These are phyloP conservation scores for Neostethus bicornis DNA, from an alignment of 2,797 vertebrate species.

Conservation along the genomic window DNA sequence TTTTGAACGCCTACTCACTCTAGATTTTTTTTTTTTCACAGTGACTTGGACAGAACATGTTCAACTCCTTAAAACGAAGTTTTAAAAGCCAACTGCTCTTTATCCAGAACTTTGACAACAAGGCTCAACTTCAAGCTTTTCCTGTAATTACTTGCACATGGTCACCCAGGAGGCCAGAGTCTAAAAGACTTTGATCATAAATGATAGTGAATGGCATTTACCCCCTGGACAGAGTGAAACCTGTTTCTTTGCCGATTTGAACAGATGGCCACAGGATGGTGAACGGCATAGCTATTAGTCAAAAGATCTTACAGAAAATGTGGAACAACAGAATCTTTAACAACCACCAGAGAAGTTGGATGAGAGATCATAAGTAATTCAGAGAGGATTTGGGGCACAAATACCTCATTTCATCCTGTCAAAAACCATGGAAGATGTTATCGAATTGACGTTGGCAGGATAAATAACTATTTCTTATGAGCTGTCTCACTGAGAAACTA, in stretches of 20 bases:
- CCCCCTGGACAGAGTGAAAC: constrained; percentile 52
- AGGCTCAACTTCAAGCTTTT: constrained; percentile 42
- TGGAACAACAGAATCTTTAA: constrained; percentile 47
- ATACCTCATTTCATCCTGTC: constrained; percentile 44
- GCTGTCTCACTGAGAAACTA: constrained; percentile 18
- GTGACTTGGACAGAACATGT: not conserved
- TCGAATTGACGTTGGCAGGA: constrained; percentile 47
- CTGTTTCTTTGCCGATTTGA: constrained; percentile 53
- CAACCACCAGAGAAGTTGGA: constrained; percentile 47
- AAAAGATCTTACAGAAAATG: constrained; percentile 51
- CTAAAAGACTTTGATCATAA: constrained; percentile 64
- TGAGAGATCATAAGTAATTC: constrained; percentile 50
- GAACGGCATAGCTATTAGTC: constrained; percentile 60
- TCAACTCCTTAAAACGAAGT: constrained; percentile 7
- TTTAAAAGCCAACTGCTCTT: not conserved
- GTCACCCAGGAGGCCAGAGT: constrained; percentile 45
- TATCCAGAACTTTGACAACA: constrained; percentile 9
- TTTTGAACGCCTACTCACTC: not conserved
- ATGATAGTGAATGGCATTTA: constrained; percentile 64
- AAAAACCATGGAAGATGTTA: constrained; percentile 27
- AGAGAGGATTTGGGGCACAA: constrained; percentile 34
- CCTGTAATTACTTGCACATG: constrained; percentile 61
- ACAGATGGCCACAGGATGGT: constrained; percentile 67
- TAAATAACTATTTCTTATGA: constrained; percentile 34
- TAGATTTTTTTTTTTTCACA: not conserved